phyloP scores from a whole-genome alignment of 2,797 vertebrate species.

The Epinephelus malabaricus region DNA sequence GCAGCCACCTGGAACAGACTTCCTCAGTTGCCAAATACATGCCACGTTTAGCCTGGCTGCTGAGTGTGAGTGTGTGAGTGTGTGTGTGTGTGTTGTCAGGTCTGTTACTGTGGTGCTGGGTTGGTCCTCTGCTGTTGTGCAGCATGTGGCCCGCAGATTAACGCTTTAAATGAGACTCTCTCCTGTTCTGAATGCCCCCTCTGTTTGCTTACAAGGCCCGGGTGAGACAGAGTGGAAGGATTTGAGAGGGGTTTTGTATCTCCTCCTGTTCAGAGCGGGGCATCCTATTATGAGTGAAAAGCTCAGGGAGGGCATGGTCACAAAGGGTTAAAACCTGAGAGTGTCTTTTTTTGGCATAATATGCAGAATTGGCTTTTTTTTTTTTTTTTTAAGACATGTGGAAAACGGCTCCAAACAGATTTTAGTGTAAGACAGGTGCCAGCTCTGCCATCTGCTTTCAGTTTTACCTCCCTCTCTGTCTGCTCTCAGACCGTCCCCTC shows the following conservation, averaged over 20 bases:
- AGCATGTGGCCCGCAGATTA: slow-evolving; percentile 83
- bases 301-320: slow-evolving; percentile 73
- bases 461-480: slow-evolving; percentile 83
- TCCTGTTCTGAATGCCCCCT: slow-evolving; percentile 79
- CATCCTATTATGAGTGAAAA: slow-evolving; percentile 73
- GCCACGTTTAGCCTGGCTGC: slow-evolving; percentile 70
- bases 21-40: slow-evolving; percentile 70
- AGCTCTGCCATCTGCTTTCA: slow-evolving; percentile 89
- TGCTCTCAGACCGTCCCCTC: slow-evolving; percentile 66
- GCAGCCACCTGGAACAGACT: slow-evolving; percentile 79
- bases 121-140: slow-evolving; percentile 72
- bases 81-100: slow-evolving; percentile 42
- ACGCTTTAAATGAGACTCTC: slow-evolving; percentile 81
- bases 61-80: slow-evolving; percentile 16
- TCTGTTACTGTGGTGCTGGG: slow-evolving; percentile 49
- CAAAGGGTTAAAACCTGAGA: slow-evolving; percentile 86
- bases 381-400: slow-evolving; percentile 81
- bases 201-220: slow-evolving; percentile 81
- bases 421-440: slow-evolving; percentile 87
- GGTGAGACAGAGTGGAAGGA: slow-evolving; percentile 76
- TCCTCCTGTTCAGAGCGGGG: slow-evolving; percentile 66
- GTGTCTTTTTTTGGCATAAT: slow-evolving; percentile 83
- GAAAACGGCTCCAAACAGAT: slow-evolving; percentile 89
- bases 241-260: slow-evolving; percentile 76
- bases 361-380: slow-evolving; percentile 68